Conservation (phyloP, 2,888 invertebrate genomes). For the Lepidonotus clava region DNA sequence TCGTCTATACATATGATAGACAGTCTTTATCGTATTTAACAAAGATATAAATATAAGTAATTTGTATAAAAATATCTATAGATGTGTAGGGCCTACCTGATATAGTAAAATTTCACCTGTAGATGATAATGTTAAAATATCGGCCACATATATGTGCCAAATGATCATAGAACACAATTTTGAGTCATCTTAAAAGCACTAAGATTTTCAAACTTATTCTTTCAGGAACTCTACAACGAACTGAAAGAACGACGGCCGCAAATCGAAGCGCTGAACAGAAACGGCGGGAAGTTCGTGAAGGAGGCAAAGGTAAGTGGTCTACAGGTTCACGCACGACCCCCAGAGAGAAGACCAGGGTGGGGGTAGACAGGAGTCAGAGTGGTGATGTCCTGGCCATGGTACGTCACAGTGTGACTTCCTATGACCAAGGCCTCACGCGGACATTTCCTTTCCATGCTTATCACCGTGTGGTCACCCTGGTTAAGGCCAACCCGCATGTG, state of each 20-base stretch:
- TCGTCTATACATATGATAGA: background rate
- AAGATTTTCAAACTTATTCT: too few relatives aligned
- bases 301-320: constrained; percentile 93
- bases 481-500: background rate
- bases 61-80: too few relatives aligned
- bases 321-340: constrained; percentile 88
- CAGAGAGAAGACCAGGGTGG: background rate
- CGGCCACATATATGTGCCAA: too few relatives aligned
- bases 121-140: too few relatives aligned
- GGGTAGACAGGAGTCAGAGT: background rate
- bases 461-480: background rate
- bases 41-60: too few relatives aligned
- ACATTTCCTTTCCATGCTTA: background rate
- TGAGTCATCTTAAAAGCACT: too few relatives aligned
- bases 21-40: background rate
- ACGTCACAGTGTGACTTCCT: too few relatives aligned
- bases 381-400: background rate
- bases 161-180: too few relatives aligned
- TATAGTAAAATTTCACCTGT: too few relatives aligned
- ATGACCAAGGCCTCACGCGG: too few relatives aligned
- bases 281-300: constrained; percentile 96
- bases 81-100: too few relatives aligned
- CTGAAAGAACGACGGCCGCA: constrained; percentile 95
- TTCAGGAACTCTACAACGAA: constrained; percentile 93
- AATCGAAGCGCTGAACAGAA: constrained; percentile 96